These are phyloP conservation scores for Oostethus manadensis DNA, from an alignment of 2,113 vertebrate genomes.

Conservation along the genomic window DNA sequence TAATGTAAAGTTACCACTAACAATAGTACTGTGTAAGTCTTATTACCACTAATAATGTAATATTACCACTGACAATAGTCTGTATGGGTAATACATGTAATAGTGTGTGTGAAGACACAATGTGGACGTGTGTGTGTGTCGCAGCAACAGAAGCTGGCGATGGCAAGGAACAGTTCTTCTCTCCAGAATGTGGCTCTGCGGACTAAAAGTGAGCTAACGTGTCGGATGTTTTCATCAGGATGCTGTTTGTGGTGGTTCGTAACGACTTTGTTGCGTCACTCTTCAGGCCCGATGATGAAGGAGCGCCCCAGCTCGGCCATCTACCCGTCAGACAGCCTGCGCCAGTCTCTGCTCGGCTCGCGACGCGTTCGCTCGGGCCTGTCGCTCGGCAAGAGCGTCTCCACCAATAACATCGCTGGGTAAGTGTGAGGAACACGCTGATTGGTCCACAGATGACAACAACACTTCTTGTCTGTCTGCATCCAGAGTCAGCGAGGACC, in stretches of 20 bases:
- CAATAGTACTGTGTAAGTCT: no score
- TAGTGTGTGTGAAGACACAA: background rate
- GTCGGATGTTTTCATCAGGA: background rate
- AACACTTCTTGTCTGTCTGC: slow-evolving; percentile 11
- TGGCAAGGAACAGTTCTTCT: slow-evolving; percentile 83
- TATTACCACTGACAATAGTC: no score
- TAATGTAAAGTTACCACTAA: no score
- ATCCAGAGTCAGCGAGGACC: slow-evolving; percentile 79
- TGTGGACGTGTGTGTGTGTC: background rate
- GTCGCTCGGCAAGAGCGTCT: slow-evolving; percentile 90
- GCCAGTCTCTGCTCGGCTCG: slow-evolving; percentile 84
- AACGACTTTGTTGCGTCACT: background rate
- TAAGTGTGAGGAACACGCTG: slow-evolving; percentile 47
- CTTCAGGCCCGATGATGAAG: slow-evolving; percentile 75
- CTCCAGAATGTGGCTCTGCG: slow-evolving; percentile 85
- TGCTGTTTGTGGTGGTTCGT: no score
- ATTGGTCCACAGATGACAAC: slow-evolving; percentile 2
- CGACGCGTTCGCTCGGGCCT: slow-evolving; percentile 80
- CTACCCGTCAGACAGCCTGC: slow-evolving; percentile 87
- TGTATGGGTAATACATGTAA: no score
- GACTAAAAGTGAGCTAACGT: slow-evolving; percentile 79
- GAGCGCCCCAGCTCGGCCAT: slow-evolving; percentile 91
- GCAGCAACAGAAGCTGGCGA: slow-evolving; percentile 87
- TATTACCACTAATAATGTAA: no score
- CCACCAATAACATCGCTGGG: slow-evolving; percentile 93